Evolutionary conservation across 2,888 invertebrate species (phyloP).

Genomic region (Rhimphoctona megacephalus): DNA sequence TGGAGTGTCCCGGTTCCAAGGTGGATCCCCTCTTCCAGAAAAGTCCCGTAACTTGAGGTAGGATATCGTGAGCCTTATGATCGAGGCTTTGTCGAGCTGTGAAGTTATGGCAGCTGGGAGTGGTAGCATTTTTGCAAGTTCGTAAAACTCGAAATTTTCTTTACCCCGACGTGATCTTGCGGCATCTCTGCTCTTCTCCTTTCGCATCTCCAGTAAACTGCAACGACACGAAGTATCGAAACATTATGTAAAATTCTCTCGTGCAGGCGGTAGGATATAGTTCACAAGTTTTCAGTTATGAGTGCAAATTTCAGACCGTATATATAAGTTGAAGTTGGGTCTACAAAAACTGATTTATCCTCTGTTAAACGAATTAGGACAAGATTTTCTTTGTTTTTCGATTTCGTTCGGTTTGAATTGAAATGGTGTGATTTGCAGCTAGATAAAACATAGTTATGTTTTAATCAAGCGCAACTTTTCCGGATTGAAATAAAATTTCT

Average conservation of each 20-base stretch:
- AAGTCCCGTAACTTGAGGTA: conserved; percentile 98
- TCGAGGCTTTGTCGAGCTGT: conserved; percentile 97
- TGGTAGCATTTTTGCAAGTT: conserved; percentile 97
- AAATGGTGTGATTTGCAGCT: too few relatives aligned
- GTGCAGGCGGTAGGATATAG: neutral
- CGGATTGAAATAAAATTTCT: neutral
- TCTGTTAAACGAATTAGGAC: too few relatives aligned
- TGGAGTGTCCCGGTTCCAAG: conserved; percentile 95
- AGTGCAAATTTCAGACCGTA: neutral
- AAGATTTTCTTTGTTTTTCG: neutral
- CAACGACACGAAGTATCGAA: conserved; percentile 83
- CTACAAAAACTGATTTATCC: too few relatives aligned
- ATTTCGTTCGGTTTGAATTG: too few relatives aligned
- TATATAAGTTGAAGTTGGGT: neutral
- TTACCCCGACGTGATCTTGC: conserved; percentile 96
- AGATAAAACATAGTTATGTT: conserved; percentile 2
- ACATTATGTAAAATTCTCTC: conserved; percentile 52
- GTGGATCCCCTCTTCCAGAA: conserved; percentile 97
- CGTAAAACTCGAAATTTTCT: conserved; percentile 98
- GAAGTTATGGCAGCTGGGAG: conserved; percentile 96
- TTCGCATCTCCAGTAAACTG: conserved; percentile 96
- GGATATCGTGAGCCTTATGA: conserved; percentile 97
- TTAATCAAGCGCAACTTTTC: neutral
- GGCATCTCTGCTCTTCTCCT: conserved; percentile 97
- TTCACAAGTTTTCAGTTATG: neutral